A percentile compares a stretch with the other conserved stretches of the same genome.
Conservation (phyloP, 2,113 vertebrate species). For the Nibea albiflora region DNA sequence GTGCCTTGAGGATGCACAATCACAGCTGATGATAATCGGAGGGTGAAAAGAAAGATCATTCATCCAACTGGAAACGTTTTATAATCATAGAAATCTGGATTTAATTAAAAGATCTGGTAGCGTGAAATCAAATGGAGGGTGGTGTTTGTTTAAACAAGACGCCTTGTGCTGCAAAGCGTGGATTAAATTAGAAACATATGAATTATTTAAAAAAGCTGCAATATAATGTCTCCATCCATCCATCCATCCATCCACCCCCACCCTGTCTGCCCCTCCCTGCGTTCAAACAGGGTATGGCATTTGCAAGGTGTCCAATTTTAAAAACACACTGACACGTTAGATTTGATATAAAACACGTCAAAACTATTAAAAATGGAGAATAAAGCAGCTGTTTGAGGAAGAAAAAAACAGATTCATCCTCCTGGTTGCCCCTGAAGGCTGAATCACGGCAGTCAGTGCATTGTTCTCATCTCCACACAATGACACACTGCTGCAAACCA, state of each 20-base stretch:
- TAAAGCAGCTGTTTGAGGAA: not conserved
- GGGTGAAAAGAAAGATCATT: not conserved
- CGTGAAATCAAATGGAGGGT: not conserved
- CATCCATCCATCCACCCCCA: conserved; percentile 38
- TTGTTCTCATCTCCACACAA: conserved; percentile 68
- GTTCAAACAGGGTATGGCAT: conserved; percentile 2
- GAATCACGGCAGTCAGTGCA: conserved; percentile 16
- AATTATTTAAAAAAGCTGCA: conserved; percentile 55
- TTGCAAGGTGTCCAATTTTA: not conserved
- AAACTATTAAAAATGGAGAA: fast-evolving
- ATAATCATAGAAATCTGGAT: not conserved
- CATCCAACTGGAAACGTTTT: not conserved
- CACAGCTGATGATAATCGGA: not conserved
- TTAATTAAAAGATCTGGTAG: not conserved
- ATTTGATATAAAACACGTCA: not conserved
- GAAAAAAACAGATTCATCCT: not conserved
- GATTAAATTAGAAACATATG: not conserved
- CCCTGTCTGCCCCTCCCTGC: conserved; percentile 61
- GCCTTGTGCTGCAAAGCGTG: not conserved
- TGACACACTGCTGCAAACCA: conserved; percentile 28
- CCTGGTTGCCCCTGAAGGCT: not conserved
- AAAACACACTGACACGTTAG: fast-evolving
- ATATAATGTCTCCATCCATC: conserved; percentile 48
- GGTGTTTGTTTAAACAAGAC: not conserved
- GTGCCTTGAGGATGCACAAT: conserved; percentile 30